Conservation (phyloP, 2,113 vertebrate genomes). For the Limanda limanda region DNA sequence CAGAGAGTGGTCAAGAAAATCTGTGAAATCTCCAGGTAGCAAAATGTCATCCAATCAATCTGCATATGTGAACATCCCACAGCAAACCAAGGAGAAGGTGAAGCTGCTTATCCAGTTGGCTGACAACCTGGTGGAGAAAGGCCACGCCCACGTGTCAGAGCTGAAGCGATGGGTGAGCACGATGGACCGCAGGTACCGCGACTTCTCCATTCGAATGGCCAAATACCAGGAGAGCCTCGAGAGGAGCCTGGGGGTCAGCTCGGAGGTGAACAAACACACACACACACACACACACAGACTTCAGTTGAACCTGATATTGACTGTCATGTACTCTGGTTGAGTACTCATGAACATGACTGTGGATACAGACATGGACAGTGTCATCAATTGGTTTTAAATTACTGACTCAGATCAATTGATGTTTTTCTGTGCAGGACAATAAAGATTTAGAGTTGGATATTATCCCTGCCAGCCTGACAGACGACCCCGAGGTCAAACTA, state of each 20-base stretch:
- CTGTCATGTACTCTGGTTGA: neutral
- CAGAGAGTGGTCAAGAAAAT: too few relatives aligned
- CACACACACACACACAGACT: neutral
- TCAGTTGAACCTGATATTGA: too few relatives aligned
- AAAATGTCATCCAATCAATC: too few relatives aligned
- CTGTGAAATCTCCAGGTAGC: too few relatives aligned
- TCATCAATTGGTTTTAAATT: neutral
- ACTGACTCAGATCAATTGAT: neutral
- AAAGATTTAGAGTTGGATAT: constrained; percentile 96
- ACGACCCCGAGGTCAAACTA: constrained; percentile 91
- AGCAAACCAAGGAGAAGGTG: constrained; percentile 99
- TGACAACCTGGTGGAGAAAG: constrained; percentile 96
- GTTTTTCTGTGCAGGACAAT: constrained; percentile 85
- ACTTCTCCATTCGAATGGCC: constrained; percentile 94
- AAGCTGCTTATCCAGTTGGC: constrained; percentile 97
- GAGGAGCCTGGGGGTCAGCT: constrained; percentile 92
- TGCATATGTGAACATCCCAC: neutral
- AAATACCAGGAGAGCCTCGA: constrained; percentile 93
- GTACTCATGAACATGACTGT: neutral
- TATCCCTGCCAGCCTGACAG: constrained; percentile 95
- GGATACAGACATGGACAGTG: neutral
- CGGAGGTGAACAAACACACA: constrained; percentile 81
- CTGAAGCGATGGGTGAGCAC: constrained; percentile 97
- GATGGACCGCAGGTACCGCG: constrained; percentile 94
- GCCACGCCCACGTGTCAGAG: constrained; percentile 93